A percentile compares a stretch with the other conserved stretches of the same genome.
Conservation (phyloP, 2,113 vertebrate species). For the Nesogale talazaci region DNA sequence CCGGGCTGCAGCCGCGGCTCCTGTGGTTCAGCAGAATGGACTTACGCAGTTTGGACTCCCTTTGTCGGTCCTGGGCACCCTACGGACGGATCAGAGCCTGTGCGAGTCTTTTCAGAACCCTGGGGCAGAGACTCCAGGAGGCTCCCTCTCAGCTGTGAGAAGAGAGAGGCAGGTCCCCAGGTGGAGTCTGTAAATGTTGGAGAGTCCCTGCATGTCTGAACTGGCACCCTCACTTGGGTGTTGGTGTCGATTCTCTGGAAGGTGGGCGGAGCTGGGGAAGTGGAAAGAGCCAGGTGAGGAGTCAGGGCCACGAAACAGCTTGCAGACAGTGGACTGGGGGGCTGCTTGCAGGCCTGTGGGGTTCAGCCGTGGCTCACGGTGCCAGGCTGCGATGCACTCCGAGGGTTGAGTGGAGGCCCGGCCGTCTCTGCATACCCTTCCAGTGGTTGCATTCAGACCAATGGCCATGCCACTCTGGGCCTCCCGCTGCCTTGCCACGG, state of each 20-base stretch:
- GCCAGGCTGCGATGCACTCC: not conserved
- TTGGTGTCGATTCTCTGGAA: not conserved
- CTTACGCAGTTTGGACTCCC: not conserved
- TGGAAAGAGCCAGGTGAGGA: not conserved
- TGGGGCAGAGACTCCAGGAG: not conserved
- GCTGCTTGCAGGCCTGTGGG: not conserved
- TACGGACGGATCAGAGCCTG: not conserved
- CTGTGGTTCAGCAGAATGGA: not conserved
- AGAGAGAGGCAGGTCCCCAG: not conserved
- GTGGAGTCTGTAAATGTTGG: not conserved
- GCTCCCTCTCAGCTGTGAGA: not conserved
- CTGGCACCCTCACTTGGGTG: rapidly evolving
- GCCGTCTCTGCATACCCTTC: not conserved
- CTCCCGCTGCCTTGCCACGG: not conserved
- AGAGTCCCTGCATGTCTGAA: not conserved
- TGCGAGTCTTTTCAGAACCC: not conserved
- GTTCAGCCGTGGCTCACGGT: conserved; percentile 1
- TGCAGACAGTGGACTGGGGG: not conserved
- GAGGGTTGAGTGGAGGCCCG: not conserved
- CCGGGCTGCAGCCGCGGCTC: not conserved
- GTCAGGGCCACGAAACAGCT: not conserved
- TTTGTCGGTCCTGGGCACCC: not conserved
- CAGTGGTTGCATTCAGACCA: not conserved
- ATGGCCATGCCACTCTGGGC: not conserved
- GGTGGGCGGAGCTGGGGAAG: not conserved